Evolutionary conservation across 2,797 vertebrate species (phyloP), one percentile per base, ranked within the genome.

Genomic region (Anableps anableps): DNA sequence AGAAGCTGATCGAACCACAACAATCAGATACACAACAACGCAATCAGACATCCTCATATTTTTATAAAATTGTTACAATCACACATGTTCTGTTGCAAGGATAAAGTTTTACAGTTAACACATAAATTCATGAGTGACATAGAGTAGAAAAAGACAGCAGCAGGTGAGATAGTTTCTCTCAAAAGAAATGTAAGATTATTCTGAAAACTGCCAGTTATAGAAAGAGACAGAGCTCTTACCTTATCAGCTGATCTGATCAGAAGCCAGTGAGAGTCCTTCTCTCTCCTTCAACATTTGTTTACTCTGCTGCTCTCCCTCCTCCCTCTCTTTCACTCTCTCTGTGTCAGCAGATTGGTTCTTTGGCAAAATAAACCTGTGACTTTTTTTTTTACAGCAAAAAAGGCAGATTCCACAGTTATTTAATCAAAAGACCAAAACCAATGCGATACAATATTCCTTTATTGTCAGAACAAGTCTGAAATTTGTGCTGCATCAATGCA

Each of bases 201-300:
- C 3, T 38, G 78, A 55, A 77, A 43, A 75, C 19, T 74, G 14
- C 23, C 73, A 66, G 78, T 73, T 10, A 82, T 71, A 86, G 58
- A 87, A 64, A 17, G 68, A 83, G 71, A 80, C 72, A 88, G n/a
- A n/a, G 89, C 79, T 92, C 94, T 93, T 96, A 96, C 96, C 96
- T 95, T 91, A 80, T 88, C 91, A 91, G 93, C 90, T 82, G 94
- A 91, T 94, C 90, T 91, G 92, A 91, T 94, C 90, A 90, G 92
- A 85, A 91, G 86, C 88, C 88, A 88, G 86, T 93, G 86, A 92
- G 85, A 89, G 80, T 83, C 86, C 79, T 85, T 85, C 83, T 87
- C 90, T 81, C 89, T 93, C 89, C 85, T 88, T 83, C 87, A 84
- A 89, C 88, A 82, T 91, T 92, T 87, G 89, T 84, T 87, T 88